Evolutionary conservation across 2,797 vertebrate species (phyloP), one percentile per base, ranked within the genome.

Genomic region (Dipus sagitta): DNA sequence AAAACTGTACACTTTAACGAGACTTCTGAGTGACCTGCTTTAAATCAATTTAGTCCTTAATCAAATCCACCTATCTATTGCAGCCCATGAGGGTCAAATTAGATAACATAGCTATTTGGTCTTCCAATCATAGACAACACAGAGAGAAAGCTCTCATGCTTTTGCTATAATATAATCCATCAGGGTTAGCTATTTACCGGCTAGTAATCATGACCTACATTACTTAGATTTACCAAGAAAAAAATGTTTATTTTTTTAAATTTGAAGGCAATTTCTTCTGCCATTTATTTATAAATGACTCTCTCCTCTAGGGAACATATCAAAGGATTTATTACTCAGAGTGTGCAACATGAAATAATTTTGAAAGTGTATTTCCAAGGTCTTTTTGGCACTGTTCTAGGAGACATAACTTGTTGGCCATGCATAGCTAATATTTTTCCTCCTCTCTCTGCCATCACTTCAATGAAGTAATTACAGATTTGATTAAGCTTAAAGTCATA

Each of bases 241-340:
- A 91, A 81, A 79, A 2, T 72, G 14, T 89, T 13, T 75, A 28
- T 86, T 64, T 42, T 78, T 14, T 72, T 32, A 17, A 82, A 38
- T 86, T 91, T 95, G 58, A 89, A 89, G n/a, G 47, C 18, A 75
- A n/a, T 86, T 87, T 83, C 81, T 81, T 12, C 60, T 90, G 28
- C 34, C 52, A 60, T 30, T 84, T 74, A 80, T 23, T 89, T 92
- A 91, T 75, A 94, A 87, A 93, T 86, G 79, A 90, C 42, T 84
- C 28, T 79, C 3, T 14, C 70, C 24, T 82, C 15, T 32, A 64
- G 74, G 78, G 38, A 21, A 76, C 18, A 38, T 84, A 11, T 92
- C 42, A 90, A 81, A 81, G 23, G 5, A 24, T 90, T 82, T 82
- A 60, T 28, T 58, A 62, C n/a, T 77, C 52, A 84, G 68, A 52